These are phyloP conservation scores for Drosophila tanythrix DNA, from an alignment of 2,888 invertebrate species.

Conservation along the genomic window DNA sequence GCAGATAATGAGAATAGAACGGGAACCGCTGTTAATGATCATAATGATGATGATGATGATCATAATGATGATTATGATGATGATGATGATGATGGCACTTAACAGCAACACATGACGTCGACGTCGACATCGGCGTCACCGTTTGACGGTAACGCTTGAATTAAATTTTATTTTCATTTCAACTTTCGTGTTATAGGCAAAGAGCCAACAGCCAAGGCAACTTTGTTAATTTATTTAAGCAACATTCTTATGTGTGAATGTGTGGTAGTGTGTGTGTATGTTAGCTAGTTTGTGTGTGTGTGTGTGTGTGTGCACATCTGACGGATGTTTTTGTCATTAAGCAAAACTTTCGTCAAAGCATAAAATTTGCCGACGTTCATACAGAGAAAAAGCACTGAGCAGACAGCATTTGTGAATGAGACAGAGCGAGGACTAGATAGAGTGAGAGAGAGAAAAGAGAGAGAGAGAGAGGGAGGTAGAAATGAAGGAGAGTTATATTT, in stretches of 20 bases:
- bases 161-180: conserved; percentile 75
- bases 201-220: conserved; percentile 68
- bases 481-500: conserved; percentile 33
- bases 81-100: conserved; percentile 67
- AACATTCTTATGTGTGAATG: conserved; percentile 53
- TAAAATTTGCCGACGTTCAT: conserved; percentile 59
- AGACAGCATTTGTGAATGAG: neutral
- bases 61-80: conserved; percentile 21
- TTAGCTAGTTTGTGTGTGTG: conserved; percentile 6
- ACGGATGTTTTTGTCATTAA: conserved; percentile 72
- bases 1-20: conserved; percentile 58
- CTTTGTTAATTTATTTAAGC: conserved; percentile 75
- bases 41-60: conserved; percentile 17
- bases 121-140: conserved; percentile 28
- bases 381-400: conserved; percentile 27
- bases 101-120: conserved; percentile 68
- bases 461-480: neutral
- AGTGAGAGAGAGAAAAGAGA: no score
- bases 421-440: neutral
- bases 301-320: conserved; percentile 40
- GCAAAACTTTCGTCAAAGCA: conserved; percentile 75
- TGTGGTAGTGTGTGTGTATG: conserved; percentile 8
- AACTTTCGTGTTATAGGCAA: conserved; percentile 70
- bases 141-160: conserved; percentile 48
- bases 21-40: conserved; percentile 38